phyloP scores from a whole-genome alignment of 2,888 invertebrate genomes.

The Altica lythri region DNA sequence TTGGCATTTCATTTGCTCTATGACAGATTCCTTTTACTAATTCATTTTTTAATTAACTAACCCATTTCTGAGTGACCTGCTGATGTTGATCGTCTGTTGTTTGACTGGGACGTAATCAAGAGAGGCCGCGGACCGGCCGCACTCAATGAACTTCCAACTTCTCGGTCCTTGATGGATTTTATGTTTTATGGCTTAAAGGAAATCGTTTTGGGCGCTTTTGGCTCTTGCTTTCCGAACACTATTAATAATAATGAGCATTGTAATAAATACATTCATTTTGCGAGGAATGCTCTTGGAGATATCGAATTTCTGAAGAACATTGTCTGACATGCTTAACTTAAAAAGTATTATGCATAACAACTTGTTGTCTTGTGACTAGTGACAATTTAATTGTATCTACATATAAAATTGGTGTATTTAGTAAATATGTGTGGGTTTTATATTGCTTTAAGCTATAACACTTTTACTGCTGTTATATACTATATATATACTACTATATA shows the following conservation, averaged over 20 bases:
- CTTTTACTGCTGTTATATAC: too few species aligned
- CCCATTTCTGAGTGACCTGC: slow-evolving; percentile 47
- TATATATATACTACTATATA: too few species aligned
- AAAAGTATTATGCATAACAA: too few species aligned
- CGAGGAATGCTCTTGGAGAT: slow-evolving; percentile 13
- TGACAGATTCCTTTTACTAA: slow-evolving; percentile 58
- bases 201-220: slow-evolving; percentile 31
- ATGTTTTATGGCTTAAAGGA: slow-evolving; percentile 46
- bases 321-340: slow-evolving; percentile 9
- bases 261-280: slow-evolving; percentile 21
- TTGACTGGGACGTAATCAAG: slow-evolving; percentile 40
- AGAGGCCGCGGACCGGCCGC: slow-evolving; percentile 28
- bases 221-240: slow-evolving; percentile 27
- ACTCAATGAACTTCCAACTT: slow-evolving; percentile 43
- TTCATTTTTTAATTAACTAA: slow-evolving; percentile 58
- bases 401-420: not conserved
- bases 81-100: slow-evolving; percentile 45
- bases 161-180: slow-evolving; percentile 43
- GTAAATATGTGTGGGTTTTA: too few species aligned
- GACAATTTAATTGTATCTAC: slow-evolving; percentile 7
- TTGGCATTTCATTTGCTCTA: slow-evolving; percentile 57
- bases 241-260: slow-evolving; percentile 26
- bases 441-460: too few species aligned
- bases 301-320: too few species aligned
- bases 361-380: too few species aligned